Evolutionary conservation across 2,888 invertebrate genomes (phyloP).

Genomic region (Philereme transversata): DNA sequence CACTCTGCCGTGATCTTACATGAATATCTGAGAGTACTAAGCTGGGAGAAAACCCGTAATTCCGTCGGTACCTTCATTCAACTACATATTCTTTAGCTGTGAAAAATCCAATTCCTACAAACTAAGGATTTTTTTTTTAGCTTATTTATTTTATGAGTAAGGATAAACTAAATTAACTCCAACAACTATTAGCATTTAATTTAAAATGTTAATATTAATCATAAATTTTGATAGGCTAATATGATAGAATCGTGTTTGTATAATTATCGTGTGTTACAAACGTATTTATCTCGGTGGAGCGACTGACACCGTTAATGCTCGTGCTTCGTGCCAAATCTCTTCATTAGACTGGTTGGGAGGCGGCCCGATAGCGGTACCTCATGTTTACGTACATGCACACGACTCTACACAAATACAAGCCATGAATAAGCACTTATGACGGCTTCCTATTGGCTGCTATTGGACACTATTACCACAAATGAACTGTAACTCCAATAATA

Average conservation of each 20-base stretch:
- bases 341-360: conserved; percentile 73
- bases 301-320: conserved; percentile 69
- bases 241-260: conserved; percentile 30
- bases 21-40: too few relatives aligned
- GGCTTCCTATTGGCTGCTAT: conserved; percentile 29
- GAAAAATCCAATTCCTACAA: too few relatives aligned
- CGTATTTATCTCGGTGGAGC: conserved; percentile 56
- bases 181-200: conserved; percentile 13
- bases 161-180: conserved; percentile 1
- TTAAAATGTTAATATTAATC: conserved; percentile 11
- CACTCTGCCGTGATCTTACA: too few relatives aligned
- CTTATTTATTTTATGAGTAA: neutral
- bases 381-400: conserved; percentile 60
- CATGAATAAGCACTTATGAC: conserved; percentile 48
- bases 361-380: conserved; percentile 63
- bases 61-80: too few relatives aligned
- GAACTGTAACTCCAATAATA: conserved; percentile 21
- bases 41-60: too few relatives aligned
- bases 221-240: conserved; percentile 27
- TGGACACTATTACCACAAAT: conserved; percentile 25
- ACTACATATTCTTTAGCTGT: too few relatives aligned
- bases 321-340: conserved; percentile 81
- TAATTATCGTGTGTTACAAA: conserved; percentile 41
- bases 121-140: too few relatives aligned
- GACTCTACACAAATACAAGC: conserved; percentile 55